A percentile compares a stretch with the other conserved stretches of the same genome.
Evolutionary conservation across 2,888 invertebrate genomes (phyloP).

Genomic region (Hirtodrosophila confusa): DNA sequence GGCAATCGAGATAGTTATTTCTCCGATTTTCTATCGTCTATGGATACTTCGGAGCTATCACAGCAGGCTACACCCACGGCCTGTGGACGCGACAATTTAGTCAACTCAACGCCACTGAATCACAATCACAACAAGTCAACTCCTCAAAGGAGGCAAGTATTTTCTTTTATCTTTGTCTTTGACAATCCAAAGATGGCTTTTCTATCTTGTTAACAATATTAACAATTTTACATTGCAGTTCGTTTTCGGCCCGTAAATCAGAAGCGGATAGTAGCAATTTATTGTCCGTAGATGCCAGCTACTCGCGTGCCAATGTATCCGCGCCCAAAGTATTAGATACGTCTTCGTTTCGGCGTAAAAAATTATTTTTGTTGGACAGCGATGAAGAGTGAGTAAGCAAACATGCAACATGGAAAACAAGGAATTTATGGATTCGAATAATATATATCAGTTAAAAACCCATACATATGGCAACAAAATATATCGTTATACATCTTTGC

Average conservation of each 20-base stretch:
- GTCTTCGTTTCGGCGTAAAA: slow-evolving; percentile 80
- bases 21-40: slow-evolving; percentile 57
- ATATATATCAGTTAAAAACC: slow-evolving; percentile 57
- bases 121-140: slow-evolving; percentile 76
- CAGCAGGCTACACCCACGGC: slow-evolving; percentile 73
- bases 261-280: slow-evolving; percentile 18
- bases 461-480: slow-evolving; percentile 63
- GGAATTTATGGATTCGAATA: slow-evolving; percentile 52
- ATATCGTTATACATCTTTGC: slow-evolving; percentile 57
- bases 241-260: slow-evolving; percentile 32
- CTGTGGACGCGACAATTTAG: slow-evolving; percentile 63
- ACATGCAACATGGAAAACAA: slow-evolving; percentile 26
- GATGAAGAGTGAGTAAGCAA: slow-evolving; percentile 72
- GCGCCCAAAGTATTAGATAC: slow-evolving; percentile 67
- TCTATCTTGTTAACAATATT: no score
- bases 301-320: slow-evolving; percentile 34
- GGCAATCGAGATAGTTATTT: slow-evolving; percentile 57
- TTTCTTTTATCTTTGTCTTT: background rate
- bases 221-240: slow-evolving; percentile 17
- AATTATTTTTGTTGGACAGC: slow-evolving; percentile 76
- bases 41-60: slow-evolving; percentile 70
- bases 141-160: slow-evolving; percentile 70
- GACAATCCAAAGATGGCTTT: no score
- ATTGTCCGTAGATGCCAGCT: slow-evolving; percentile 11
- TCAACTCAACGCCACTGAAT: slow-evolving; percentile 83